Evolutionary conservation across 1,140 invertebrate genomes (phyloP), one percentile per base, ranked within the genome.

Genomic region (Latrodectus geometricus): DNA sequence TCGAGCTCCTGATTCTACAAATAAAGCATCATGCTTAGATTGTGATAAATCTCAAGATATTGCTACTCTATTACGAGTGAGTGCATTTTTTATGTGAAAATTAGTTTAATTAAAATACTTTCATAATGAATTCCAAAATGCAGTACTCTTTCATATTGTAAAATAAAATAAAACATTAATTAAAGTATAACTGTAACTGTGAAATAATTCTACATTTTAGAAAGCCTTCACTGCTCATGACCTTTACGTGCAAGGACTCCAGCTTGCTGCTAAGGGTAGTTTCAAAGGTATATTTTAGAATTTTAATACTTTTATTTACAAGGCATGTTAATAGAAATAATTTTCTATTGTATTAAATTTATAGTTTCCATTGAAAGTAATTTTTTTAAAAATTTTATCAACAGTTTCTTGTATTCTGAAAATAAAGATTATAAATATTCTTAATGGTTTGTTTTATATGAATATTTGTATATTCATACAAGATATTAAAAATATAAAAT

Each of bases 171-270:
- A 56, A 56, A 56, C 8, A 3, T 11, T 61, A 17, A 8, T 14
- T 17, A 61, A 61, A 14, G 8, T 61, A 15, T n/a, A 15, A n/a
- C 49, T 48, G 49, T 74, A 15, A 17, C 23, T 20, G 14, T 54
- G 7, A 12, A 61, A 23, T 84, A 2, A 54, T 17, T 69, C n/a
- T 61, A 11, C 49, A n/a, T 77, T 90, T 9, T 81, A 90, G 76
- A 77, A 89, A 85, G 88, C 89, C 9, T 88, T 91, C 21, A 77
- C 88, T 69, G 90, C 90, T 73, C 88, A 91, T 48, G 86, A 89
- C 72, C 54, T 90, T 9, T 90, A 88, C 87, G 87, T 88, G 9
- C 78, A 90, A 88, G 91, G 91, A 89, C 86, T 88, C 17, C 86
- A 88, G 87, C 76, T 88, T 75, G 85, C 87, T 87, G 88, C 65